phyloP scores from a whole-genome alignment of 2,113 vertebrate species.

The Struthio camelus region DNA sequence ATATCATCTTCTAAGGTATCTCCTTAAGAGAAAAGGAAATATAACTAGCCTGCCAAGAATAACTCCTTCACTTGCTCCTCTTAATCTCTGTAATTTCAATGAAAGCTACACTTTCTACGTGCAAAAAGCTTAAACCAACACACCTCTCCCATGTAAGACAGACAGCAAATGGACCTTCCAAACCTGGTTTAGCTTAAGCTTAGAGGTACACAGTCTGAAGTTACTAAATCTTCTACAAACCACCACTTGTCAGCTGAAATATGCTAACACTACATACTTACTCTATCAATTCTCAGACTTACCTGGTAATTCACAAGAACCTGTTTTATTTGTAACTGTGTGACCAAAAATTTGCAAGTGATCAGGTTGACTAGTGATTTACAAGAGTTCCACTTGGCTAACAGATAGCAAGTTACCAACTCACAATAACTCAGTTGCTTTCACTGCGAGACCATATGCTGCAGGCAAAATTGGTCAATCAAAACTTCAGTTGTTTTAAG shows the following conservation, averaged over 20 bases:
- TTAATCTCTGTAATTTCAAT: not conserved
- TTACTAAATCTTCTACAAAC: not conserved
- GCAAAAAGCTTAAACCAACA: not conserved
- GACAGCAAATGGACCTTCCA: not conserved
- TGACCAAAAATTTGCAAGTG: not conserved
- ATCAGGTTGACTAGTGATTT: not conserved
- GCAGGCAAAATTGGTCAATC: not conserved
- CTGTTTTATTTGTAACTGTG: not conserved
- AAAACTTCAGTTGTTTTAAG: not conserved
- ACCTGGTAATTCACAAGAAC: not conserved
- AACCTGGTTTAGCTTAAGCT: not conserved
- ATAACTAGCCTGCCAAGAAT: not conserved
- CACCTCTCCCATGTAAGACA: not conserved
- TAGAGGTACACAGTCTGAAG: not conserved
- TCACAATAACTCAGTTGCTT: not conserved
- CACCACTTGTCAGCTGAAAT: not conserved
- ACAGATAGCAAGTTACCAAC: not conserved
- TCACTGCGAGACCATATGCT: not conserved
- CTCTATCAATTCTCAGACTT: not conserved
- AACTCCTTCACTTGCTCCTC: not conserved
- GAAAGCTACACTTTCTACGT: not conserved
- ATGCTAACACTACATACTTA: no score
- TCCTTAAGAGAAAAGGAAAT: not conserved
- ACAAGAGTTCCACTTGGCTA: not conserved
- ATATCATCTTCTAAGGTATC: not conserved